Evolutionary conservation across 64 coral and sea anemone genomes (phyloP).

Genomic region (Orbicella faveolata): DNA sequence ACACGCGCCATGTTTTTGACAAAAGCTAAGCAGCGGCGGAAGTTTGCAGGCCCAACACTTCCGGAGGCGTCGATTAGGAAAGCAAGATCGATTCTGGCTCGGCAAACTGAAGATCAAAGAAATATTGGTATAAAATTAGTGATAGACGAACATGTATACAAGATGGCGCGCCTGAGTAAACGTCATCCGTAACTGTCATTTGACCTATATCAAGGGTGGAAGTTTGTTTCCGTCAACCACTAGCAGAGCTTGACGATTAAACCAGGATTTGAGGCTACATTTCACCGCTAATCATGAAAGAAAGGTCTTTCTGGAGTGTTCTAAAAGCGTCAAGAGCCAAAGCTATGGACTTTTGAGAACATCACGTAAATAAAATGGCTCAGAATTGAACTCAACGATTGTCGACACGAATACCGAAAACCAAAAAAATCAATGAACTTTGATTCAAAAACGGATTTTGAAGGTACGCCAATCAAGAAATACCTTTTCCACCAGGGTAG

Average conservation of each 20-base stretch:
- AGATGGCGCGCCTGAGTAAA: background rate
- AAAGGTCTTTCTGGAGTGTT: too few species aligned
- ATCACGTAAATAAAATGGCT: too few species aligned
- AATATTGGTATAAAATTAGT: background rate
- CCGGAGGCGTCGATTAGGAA: conserved; percentile 69
- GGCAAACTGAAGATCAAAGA: conserved; percentile 30
- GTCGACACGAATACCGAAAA: too few species aligned
- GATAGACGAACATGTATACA: background rate
- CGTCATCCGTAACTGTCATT: background rate
- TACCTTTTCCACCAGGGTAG: conserved; percentile 43
- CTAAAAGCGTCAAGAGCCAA: too few species aligned
- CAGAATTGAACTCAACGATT: too few species aligned
- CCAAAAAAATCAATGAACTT: too few species aligned
- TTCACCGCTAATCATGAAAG: too few species aligned
- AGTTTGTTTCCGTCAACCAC: too few species aligned
- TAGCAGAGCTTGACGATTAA: too few species aligned
- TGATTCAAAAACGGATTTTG: background rate
- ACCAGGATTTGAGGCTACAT: too few species aligned
- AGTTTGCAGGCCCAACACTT: conserved; percentile 53
- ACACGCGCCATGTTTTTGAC: conserved; percentile 47
- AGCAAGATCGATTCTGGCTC: conserved; percentile 44
- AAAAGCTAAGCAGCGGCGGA: conserved; percentile 57
- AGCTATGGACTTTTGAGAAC: too few species aligned
- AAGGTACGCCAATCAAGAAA: background rate
- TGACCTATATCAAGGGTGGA: too few species aligned